Evolutionary conservation across 1,140 invertebrate species (phyloP).

Genomic region (Zaprionus camerounensis): DNA sequence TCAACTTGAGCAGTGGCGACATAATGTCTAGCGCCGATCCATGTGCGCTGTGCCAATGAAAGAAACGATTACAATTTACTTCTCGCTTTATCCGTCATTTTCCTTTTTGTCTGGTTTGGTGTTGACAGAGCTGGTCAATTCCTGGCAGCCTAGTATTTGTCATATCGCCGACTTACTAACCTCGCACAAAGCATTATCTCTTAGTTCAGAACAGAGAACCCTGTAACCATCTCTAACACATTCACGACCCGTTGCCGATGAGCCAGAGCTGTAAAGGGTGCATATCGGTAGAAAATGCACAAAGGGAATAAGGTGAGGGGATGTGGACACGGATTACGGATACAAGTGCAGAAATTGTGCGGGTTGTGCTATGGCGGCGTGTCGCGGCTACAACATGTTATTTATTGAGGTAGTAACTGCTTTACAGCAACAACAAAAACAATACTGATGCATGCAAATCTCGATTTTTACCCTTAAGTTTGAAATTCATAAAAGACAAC

Average conservation of each 20-base stretch:
- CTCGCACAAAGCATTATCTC: constrained; percentile 72
- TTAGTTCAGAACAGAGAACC: constrained; percentile 25
- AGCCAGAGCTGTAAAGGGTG: constrained; percentile 25
- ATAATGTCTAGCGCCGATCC: constrained; percentile 54
- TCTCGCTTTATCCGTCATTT: constrained; percentile 74
- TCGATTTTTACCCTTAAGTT: not conserved
- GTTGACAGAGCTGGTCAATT: constrained; percentile 42
- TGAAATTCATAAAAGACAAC: no score
- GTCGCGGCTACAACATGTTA: constrained; percentile 70
- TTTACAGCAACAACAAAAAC: no score
- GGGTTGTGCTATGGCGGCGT: constrained; percentile 26
- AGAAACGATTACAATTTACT: constrained; percentile 77
- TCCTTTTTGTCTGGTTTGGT: constrained; percentile 50
- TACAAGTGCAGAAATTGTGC: constrained; percentile 51
- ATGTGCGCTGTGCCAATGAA: constrained; percentile 35
- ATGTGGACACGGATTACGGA: constrained; percentile 25
- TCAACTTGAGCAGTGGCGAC: constrained; percentile 38
- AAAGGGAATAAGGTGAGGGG: constrained; percentile 22
- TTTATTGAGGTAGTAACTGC: constrained; percentile 78
- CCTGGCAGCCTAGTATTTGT: constrained; percentile 54
- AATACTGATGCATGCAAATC: constrained; percentile 47
- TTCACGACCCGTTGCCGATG: not conserved
- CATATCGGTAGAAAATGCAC: constrained; percentile 7
- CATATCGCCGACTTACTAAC: constrained; percentile 81
- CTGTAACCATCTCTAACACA: not conserved